Percentiles rank a stretch among this genome's conserved stretches.
Evolutionary conservation across 2,888 invertebrate genomes (phyloP).

Genomic region (Dolichomitus sp.): DNA sequence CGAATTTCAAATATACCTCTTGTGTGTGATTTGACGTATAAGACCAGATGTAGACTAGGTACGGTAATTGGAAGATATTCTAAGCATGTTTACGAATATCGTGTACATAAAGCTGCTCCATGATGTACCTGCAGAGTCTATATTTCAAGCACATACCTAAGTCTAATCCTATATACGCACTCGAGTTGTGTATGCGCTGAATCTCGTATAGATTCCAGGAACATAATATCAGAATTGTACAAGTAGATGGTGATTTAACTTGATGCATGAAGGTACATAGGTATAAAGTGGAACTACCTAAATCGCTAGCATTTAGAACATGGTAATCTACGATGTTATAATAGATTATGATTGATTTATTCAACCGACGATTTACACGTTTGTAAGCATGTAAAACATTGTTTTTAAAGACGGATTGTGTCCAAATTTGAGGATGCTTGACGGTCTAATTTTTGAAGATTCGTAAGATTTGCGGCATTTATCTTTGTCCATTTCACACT

Average conservation of each 20-base stretch:
- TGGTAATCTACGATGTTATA: not conserved
- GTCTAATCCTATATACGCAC: not conserved
- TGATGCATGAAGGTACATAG: not conserved
- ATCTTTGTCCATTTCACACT: too few species aligned
- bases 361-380: too few species aligned
- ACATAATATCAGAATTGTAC: conserved; percentile 58
- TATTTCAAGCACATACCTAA: not conserved
- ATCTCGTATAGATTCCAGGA: conserved; percentile 21
- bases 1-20: not conserved
- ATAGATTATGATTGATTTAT: too few species aligned
- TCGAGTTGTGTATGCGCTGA: conserved; percentile 7
- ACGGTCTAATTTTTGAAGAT: too few species aligned
- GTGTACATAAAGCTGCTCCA: conserved; percentile 8
- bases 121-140: not conserved
- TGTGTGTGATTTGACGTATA: not conserved
- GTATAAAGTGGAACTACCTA: conserved; percentile 55
- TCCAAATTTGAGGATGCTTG: too few species aligned
- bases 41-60: not conserved
- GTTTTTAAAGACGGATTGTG: too few species aligned
- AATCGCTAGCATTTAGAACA: not conserved
- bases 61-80: conserved; percentile 1
- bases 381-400: too few species aligned
- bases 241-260: not conserved
- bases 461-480: too few species aligned
- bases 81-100: not conserved